phyloP scores from a whole-genome alignment of 2,888 invertebrate genomes.

The Gisinianus flammeolus region DNA sequence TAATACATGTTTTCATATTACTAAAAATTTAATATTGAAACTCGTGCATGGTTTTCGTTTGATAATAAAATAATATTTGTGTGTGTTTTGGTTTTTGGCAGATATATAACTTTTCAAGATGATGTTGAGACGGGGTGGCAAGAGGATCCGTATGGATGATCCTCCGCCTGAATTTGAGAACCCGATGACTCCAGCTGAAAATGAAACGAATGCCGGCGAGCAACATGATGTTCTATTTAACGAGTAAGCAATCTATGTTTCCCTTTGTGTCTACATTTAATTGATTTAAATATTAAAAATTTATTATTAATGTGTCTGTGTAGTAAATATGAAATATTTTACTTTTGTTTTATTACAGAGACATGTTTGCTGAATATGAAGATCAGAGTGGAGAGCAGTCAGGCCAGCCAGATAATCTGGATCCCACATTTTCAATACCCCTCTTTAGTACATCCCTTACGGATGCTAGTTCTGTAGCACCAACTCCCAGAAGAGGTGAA shows the following conservation, averaged over 20 bases:
- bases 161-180: constrained; percentile 81
- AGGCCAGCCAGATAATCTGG: neutral
- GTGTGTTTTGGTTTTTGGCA: too few relatives aligned
- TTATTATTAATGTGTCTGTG: neutral
- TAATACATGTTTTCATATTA: too few relatives aligned
- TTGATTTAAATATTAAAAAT: neutral
- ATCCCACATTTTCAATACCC: constrained; percentile 29
- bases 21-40: too few relatives aligned
- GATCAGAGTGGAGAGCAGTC: constrained; percentile 26
- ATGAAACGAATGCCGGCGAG: constrained; percentile 41
- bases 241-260: constrained; percentile 29
- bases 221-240: constrained; percentile 34
- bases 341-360: constrained; percentile 16
- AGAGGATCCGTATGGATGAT: constrained; percentile 84
- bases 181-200: constrained; percentile 62
- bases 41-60: too few relatives aligned
- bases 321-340: neutral
- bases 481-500: constrained; percentile 42
- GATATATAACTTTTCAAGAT: constrained; percentile 47
- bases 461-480: constrained; percentile 28
- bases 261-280: neutral
- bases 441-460: constrained; percentile 29
- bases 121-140: constrained; percentile 85
- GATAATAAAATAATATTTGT: too few relatives aligned
- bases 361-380: constrained; percentile 34